Evolutionary conservation across 2,888 invertebrate species (phyloP).

Genomic region (Erynnis tages): DNA sequence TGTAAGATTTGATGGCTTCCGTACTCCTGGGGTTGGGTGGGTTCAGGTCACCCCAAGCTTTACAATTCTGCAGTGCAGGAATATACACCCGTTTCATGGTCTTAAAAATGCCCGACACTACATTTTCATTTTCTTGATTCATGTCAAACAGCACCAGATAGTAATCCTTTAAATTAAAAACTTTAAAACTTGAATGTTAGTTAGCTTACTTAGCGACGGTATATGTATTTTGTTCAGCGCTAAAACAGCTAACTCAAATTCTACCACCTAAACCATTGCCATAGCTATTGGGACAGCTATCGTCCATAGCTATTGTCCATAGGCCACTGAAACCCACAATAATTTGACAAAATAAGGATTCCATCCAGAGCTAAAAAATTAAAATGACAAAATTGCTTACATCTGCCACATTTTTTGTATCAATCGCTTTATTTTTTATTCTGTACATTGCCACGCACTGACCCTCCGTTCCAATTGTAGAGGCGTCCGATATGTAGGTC

Average conservation of each 20-base stretch:
- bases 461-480: constrained; percentile 79
- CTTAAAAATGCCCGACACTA: constrained; percentile 67
- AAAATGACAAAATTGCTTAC: constrained; percentile 58
- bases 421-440: constrained; percentile 82
- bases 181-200: neutral
- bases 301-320: too few species aligned
- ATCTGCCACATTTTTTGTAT: constrained; percentile 85
- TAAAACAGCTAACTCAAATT: too few species aligned
- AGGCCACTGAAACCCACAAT: too few species aligned
- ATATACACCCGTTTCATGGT: constrained; percentile 57
- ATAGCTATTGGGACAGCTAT: too few species aligned
- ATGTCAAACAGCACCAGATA: constrained; percentile 58
- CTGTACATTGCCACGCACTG: constrained; percentile 87
- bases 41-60: constrained; percentile 70
- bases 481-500: constrained; percentile 84
- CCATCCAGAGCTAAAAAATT: too few species aligned
- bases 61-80: constrained; percentile 56
- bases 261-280: too few species aligned
- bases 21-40: constrained; percentile 69
- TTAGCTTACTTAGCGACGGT: too few species aligned
- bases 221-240: too few species aligned
- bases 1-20: constrained; percentile 59
- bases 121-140: constrained; percentile 62
- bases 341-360: too few species aligned
- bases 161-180: constrained; percentile 52